Evolutionary conservation across 2,113 vertebrate genomes (phyloP).

Genomic region (Sigmodon hispidus): DNA sequence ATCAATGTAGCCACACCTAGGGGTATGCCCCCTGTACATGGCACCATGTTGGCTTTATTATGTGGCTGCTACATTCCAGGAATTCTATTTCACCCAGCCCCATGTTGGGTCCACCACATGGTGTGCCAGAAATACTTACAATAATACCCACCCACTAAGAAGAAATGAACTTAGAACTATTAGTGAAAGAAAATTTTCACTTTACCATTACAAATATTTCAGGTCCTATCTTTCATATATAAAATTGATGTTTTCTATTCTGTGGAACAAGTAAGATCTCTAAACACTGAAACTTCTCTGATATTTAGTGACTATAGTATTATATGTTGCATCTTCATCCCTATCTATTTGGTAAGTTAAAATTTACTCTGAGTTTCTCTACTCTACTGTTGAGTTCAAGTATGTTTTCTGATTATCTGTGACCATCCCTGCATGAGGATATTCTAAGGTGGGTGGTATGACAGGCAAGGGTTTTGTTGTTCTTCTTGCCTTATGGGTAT

Average conservation of each 20-base stretch:
- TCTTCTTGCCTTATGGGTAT: not conserved
- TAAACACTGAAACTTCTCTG: not conserved
- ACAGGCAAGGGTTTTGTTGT: not conserved
- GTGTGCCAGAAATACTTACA: too few relatives aligned
- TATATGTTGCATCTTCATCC: not conserved
- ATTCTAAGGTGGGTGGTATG: not conserved
- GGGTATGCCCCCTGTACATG: too few relatives aligned
- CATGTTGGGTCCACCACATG: too few relatives aligned
- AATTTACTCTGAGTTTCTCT: conserved; percentile 8
- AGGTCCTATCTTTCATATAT: not conserved
- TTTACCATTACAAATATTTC: not conserved
- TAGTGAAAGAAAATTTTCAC: not conserved
- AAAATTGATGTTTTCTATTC: not conserved
- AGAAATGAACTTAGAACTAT: not conserved
- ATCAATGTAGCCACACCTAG: too few relatives aligned
- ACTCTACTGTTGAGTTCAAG: not conserved
- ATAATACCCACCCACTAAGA: not conserved
- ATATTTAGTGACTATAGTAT: not conserved
- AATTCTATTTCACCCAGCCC: too few relatives aligned
- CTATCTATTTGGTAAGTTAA: not conserved
- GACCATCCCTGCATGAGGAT: not conserved
- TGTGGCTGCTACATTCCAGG: too few relatives aligned
- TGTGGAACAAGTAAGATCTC: not conserved
- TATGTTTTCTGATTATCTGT: conserved; percentile 46
- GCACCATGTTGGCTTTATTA: too few relatives aligned